Base-by-base conservation (phyloP, 2,888 invertebrate genomes). In the Ochlodes sylvanus region DNA sequence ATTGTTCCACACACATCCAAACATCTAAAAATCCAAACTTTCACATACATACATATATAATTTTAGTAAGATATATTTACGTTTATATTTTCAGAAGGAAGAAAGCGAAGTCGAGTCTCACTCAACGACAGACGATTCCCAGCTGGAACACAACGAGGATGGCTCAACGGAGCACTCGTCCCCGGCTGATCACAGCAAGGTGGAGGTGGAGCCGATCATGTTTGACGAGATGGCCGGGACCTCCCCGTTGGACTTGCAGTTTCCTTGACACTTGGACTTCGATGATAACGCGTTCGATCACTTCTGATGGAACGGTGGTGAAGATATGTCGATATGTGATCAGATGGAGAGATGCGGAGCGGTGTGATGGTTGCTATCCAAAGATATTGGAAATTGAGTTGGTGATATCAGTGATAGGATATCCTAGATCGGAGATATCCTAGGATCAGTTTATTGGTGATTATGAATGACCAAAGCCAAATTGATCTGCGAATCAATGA, bases 71-170 rank as follows among this genome's bases (percentile, higher is more conserved):
- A 27, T 27, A 5, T 27, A 5, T 27, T 2, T 63, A 44, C 19
- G n/a, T 50, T 50, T 69, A 2, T 57, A 5, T 52, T 76, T 73
- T 57, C 80, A 84, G 84, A 84, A 83, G 70, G 81, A 84, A 50
- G 79, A 76, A 60, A 78, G 77, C 19, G 81, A 82, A 0, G 71
- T 76, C 0, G 81, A 77, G 0, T 79, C 81, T 10, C 75, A 71
- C 21, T 72, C n/a, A n/a, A n/a, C 77, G 0, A 76, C 79, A 0
- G 79, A 80, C 15, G 69, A 64, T 1, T 75, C 74, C 0, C 73
- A 71, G 12, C 27, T 55, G 5, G 57, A 57, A 17, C 41, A 17
- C 12, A n/a, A 52, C 5, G 62, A 62, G 2, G 62, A 62, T 2
- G 62, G 32, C 0, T 52, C 58, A 14, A 56, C 61, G 0, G 74